phyloP scores from a whole-genome alignment of 2,797 vertebrate species.

The Pempheris klunzingeri region DNA sequence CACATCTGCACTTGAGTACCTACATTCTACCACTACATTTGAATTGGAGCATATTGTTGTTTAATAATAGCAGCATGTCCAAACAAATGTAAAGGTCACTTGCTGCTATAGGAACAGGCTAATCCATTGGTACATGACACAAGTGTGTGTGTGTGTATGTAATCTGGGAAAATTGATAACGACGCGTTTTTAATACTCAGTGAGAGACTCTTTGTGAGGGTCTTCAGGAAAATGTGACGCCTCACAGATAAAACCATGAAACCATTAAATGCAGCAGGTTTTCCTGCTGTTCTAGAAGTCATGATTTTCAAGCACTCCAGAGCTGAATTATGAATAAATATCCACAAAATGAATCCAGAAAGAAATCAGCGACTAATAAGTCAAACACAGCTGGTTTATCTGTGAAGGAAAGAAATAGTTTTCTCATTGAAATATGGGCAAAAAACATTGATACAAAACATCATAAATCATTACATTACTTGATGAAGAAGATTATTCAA shows the following conservation, averaged over 20 bases:
- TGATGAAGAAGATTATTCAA: constrained; percentile 2
- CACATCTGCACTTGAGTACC: background rate
- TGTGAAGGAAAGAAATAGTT: background rate
- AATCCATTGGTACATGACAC: background rate
- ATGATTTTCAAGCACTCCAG: background rate
- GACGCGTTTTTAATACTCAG: constrained; percentile 9
- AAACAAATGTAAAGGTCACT: constrained; percentile 18
- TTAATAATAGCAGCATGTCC: constrained; percentile 17
- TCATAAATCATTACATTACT: constrained; percentile 12
- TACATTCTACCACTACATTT: background rate
- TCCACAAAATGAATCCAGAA: constrained; percentile 1
- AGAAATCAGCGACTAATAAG: constrained; percentile 7
- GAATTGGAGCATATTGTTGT: background rate
- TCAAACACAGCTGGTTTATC: constrained; percentile 28
- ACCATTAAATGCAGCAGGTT: constrained; percentile 1
- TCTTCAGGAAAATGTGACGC: constrained; percentile 25
- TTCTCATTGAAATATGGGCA: background rate
- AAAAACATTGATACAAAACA: constrained; percentile 1
- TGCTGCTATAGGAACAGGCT: constrained; percentile 30
- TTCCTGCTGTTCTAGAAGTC: background rate
- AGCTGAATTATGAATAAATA: constrained; percentile 19
- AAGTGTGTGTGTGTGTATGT: constrained; percentile 1
- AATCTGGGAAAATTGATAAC: constrained; percentile 18
- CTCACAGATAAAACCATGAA: constrained; percentile 21
- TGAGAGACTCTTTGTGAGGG: background rate